Evolutionary conservation across 2,113 vertebrate genomes (phyloP), one percentile per base, ranked within the genome.

Genomic region (Corydoras sp.): DNA sequence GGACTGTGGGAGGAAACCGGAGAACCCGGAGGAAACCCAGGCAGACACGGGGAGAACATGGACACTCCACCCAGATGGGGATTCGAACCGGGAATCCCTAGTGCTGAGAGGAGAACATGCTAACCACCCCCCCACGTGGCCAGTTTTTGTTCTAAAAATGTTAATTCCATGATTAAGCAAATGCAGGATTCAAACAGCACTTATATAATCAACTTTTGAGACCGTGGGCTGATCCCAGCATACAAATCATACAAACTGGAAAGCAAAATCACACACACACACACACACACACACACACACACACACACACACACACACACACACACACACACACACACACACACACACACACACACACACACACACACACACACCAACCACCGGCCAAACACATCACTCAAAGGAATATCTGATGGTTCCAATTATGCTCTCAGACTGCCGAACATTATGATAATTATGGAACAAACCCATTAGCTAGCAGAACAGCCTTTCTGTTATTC

Each of bases 381-480:
- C 15, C 12, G n/a, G 35, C 35, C 35, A 43, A 43, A 43, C 35
- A 43, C 35, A 43, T 43, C 35, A 43, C 35, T 14, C 11, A 62
- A 70, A 35, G 7, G 3, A 43, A 24, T 3, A 43, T 62, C n/a
- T 9, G 35, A 63, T 55, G 62, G 31, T 14, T 63, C 15, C 11
- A 51, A 69, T 51, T 48, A 29, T 63, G 15, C 49, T 56, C n/a
- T 67, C 9, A 55, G 65, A 5, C 29, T 54, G 10, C 15, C 59
- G 32, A 62, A n/a, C 29, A 18, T 70, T 70, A 62, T 51, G 12
- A 24, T 61, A 32, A 62, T 61, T 51, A 69, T 7, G 14, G 61
- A 61, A 32, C 12, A 32, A 71, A 54, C n/a, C 51, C 58, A 71
- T 62, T 62, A 70, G 24, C 48, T 14, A 12, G 6, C 15, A 11